Percentiles rank a stretch among this genome's conserved stretches.
Conservation (phyloP, 2,888 invertebrate species). For the Caenorhabditis sp. region DNA sequence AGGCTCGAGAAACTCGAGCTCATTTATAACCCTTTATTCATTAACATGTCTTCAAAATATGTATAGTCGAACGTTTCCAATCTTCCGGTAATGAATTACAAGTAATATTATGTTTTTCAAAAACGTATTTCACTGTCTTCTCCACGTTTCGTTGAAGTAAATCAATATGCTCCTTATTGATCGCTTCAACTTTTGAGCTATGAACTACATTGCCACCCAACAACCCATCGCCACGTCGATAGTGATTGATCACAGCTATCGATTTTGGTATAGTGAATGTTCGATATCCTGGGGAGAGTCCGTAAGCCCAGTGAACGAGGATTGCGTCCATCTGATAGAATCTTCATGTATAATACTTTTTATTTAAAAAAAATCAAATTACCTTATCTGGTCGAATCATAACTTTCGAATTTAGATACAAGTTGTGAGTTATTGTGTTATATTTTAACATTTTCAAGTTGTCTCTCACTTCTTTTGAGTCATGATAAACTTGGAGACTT, state of each 20-base stretch:
- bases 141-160: slow-evolving; percentile 6
- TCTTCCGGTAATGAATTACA: slow-evolving; percentile 11
- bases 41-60: no score
- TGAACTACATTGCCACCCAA: slow-evolving; percentile 9
- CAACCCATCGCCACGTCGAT: slow-evolving; percentile 8
- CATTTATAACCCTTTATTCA: no score
- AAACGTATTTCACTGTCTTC: slow-evolving; percentile 10
- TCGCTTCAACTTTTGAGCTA: slow-evolving; percentile 6
- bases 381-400: slow-evolving; percentile 15
- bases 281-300: slow-evolving; percentile 16
- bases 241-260: neutral
- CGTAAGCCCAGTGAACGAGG: slow-evolving; percentile 17
- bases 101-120: slow-evolving; percentile 8
- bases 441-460: slow-evolving; percentile 11
- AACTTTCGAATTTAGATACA: slow-evolving; percentile 13
- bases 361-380: no score
- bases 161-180: slow-evolving; percentile 10
- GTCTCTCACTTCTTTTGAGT: neutral
- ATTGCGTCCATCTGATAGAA: slow-evolving; percentile 11
- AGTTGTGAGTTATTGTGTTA: slow-evolving; percentile 9
- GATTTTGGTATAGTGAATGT: neutral
- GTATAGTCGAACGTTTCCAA: neutral
- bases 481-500: slow-evolving; percentile 5
- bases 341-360: no score
- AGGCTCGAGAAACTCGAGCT: no score